Evolutionary conservation across 2,888 invertebrate species (phyloP), one percentile per base, ranked within the genome.

Genomic region (Anthrax anthrax): DNA sequence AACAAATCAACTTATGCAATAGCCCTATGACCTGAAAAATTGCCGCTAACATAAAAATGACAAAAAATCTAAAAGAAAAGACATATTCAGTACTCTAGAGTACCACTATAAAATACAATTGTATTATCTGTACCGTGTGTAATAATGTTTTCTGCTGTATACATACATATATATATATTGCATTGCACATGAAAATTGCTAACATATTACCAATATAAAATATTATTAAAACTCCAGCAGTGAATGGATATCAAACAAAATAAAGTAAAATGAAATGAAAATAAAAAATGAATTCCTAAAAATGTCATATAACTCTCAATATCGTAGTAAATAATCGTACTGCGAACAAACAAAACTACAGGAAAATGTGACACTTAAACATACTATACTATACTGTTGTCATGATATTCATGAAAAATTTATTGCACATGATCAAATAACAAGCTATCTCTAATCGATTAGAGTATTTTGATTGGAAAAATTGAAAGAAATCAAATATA

Each of bases 221-320:
- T 23, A 23, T 6, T 23, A 23, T 23, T 23, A 23, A 23, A 23
- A 23, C 23, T 23, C 23, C 23, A 23, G 8, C 23, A 23, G 23
- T 23, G 23, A 23, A 23, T 23, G 23, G 5, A 23, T 23, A 23
- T 8, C 23, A 8, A 4, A 23, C 38, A 18, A 27, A 23, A 38
- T n/a, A n/a, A n/a, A n/a, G n/a, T n/a, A n/a, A n/a, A n/a, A n/a
- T n/a, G n/a, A n/a, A n/a, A n/a, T n/a, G n/a, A n/a, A n/a, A n/a
- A n/a, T n/a, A 23, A 6, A 23, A 23, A 23, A 23, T 23, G 23
- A 23, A 23, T 23, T 44, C 19, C 44, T 23, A 44, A 44, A 44
- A 44, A 44, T 44, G 44, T 44, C 44, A 44, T 38, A 44, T 44
- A 44, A 44, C 38, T 44, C 44, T 38, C 44, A 44, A 44, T 44